Base-by-base conservation (phyloP, 2,888 invertebrate species). In the Hyalella azteca region DNA sequence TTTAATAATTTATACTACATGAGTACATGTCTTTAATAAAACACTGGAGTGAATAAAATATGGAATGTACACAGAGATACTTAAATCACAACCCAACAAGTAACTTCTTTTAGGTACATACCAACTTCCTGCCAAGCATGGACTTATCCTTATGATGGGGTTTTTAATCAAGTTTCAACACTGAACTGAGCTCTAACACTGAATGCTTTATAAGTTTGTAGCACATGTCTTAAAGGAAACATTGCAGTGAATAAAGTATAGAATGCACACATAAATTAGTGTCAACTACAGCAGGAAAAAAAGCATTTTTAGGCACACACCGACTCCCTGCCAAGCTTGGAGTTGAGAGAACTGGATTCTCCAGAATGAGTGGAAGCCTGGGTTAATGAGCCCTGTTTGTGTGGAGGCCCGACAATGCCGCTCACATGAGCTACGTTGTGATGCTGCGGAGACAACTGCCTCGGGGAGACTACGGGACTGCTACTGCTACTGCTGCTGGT, bases 331-430 rank as follows among this genome's bases (percentile, higher is more conserved):
- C 92, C 93, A 88, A 93, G 92, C 90, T 94, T 95, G 60, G 94
- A 93, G 88, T 93, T 94, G 87, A 94, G 90, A 85, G 94, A 94
- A 89, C 93, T 94, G 82, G 94, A 93, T 89, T 94, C 95, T 87
- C 95, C 95, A 0, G 93, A 93, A 77, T 80, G 80, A 26, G 75
- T 59, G 22, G 80, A 81, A 15, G 78, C 80, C 77, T 81, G 7
- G 3, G 41, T 75, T 11, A 48, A n/a, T 11, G 75, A 41, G 41
- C 45, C 26, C 7, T 39, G 75, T 45, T 75, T 41, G 2, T 75
- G 75, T 36, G 66, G 66, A 15, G 66, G 36, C 5, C 36, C 29
- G 36, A 66, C 19, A n/a, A 36, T 66, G 36, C 66, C 36, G 26
- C 15, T 26, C 11, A 22, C 36, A 13, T 39, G 75, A 75, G 45